Evolutionary conservation across 2,888 invertebrate genomes (phyloP).

Genomic region (Sinodicranocentrus sp.): DNA sequence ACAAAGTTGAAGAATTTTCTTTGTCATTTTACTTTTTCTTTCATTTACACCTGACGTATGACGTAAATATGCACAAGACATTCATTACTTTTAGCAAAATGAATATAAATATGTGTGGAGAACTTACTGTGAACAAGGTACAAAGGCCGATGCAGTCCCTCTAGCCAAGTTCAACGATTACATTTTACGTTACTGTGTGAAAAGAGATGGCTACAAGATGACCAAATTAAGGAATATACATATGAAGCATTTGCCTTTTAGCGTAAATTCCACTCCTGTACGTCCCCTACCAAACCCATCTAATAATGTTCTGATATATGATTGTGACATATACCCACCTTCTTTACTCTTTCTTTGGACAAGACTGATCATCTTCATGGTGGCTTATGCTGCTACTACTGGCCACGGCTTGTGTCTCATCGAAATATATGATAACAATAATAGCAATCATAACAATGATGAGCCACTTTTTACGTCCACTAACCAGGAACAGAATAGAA

Average conservation of each 20-base stretch:
- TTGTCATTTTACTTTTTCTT: slow-evolving; percentile 46
- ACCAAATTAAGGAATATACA: slow-evolving; percentile 7
- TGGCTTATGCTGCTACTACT: slow-evolving; percentile 31
- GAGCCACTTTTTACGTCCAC: slow-evolving; percentile 44
- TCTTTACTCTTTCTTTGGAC: slow-evolving; percentile 48
- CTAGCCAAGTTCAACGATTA: slow-evolving; percentile 29
- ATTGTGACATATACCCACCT: slow-evolving; percentile 58
- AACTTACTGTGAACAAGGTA: slow-evolving; percentile 41
- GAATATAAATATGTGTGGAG: background rate
- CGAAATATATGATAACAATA: slow-evolving; percentile 26
- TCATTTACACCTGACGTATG: slow-evolving; percentile 43
- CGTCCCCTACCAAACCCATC: slow-evolving; percentile 33
- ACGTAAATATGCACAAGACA: slow-evolving; percentile 24
- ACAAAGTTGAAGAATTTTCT: slow-evolving; percentile 44
- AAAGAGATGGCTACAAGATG: slow-evolving; percentile 14
- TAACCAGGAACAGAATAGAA: slow-evolving; percentile 52
- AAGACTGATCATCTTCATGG: slow-evolving; percentile 33
- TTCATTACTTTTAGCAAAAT: background rate
- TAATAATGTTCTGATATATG: slow-evolving; percentile 20
- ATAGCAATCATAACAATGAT: slow-evolving; percentile 40
- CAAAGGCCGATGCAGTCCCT: slow-evolving; percentile 35
- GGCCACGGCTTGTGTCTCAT: background rate
- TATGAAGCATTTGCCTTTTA: slow-evolving; percentile 6
- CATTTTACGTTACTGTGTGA: background rate
- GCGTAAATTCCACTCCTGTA: slow-evolving; percentile 18